Conservation (phyloP, 1,140 invertebrate species). For the Lordiphosa collinella region DNA sequence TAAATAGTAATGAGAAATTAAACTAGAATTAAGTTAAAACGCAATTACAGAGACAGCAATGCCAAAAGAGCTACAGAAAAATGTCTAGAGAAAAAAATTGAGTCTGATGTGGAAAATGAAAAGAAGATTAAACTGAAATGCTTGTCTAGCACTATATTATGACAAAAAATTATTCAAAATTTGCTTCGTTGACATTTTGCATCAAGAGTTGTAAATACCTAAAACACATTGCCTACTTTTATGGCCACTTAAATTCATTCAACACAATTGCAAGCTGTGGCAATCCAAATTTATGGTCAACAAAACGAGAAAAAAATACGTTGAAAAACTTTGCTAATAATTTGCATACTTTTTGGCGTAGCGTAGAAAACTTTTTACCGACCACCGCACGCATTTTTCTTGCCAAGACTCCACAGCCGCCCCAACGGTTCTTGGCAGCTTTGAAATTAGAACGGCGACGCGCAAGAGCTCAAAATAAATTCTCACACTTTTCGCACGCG, state of each 20-base stretch:
- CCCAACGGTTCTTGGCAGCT: constrained; percentile 16
- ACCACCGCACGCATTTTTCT: constrained; percentile 36
- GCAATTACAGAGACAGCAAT: too few species aligned
- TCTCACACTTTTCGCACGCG: constrained; percentile 63
- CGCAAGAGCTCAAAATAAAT: constrained; percentile 56
- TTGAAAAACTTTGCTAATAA: constrained; percentile 66
- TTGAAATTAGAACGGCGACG: constrained; percentile 50
- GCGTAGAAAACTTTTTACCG: constrained; percentile 35
- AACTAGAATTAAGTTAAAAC: too few species aligned
- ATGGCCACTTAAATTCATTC: constrained; percentile 28
- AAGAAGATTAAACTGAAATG: too few species aligned
- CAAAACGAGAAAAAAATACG: constrained; percentile 21
- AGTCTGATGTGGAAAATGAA: too few species aligned
- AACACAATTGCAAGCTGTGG: constrained; percentile 24
- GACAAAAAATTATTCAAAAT: too few species aligned
- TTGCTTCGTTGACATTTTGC: too few species aligned
- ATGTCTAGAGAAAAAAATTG: too few species aligned
- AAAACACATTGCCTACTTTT: constrained; percentile 41
- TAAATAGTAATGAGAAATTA: too few species aligned
- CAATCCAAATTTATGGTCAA: constrained; percentile 44
- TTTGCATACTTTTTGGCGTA: constrained; percentile 71
- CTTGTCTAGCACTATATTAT: too few species aligned
- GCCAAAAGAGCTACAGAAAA: too few species aligned
- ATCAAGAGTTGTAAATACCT: background rate
- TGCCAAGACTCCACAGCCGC: background rate